phyloP scores from a whole-genome alignment of 2,113 vertebrate genomes.

The Pholis gunnellus region DNA sequence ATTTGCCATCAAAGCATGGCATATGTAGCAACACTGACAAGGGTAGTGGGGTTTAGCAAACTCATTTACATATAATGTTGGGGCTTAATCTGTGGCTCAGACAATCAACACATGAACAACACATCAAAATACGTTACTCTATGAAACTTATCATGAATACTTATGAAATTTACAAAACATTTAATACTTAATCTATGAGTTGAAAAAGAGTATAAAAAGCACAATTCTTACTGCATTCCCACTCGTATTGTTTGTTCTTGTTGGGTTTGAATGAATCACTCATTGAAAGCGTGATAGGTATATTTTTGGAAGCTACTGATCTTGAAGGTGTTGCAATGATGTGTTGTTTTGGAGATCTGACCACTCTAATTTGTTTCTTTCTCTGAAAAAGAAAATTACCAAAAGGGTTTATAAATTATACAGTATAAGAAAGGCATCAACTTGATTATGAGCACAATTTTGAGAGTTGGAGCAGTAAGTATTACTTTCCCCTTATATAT shows the following conservation, averaged over 20 bases:
- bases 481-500: background rate
- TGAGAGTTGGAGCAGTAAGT: background rate
- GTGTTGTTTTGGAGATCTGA: accelerated
- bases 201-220: background rate
- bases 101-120: background rate
- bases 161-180: background rate
- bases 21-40: background rate
- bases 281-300: constrained; percentile 32
- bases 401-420: background rate
- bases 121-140: background rate
- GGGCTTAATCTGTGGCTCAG: background rate
- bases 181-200: background rate
- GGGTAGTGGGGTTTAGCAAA: background rate
- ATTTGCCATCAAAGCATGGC: background rate
- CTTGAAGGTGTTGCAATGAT: constrained; percentile 21
- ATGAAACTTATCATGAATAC: background rate
- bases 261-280: accelerated
- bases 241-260: constrained; percentile 15
- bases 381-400: constrained; percentile 48
- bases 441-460: background rate
- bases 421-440: background rate
- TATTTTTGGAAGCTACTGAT: background rate
- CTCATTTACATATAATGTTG: background rate
- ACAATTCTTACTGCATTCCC: constrained; percentile 74
- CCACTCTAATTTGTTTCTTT: constrained; percentile 40